A percentile compares a stretch with the other conserved stretches of the same genome.
phyloP scores from a whole-genome alignment of 2,797 vertebrate species.

The Sebastes iracundus region DNA sequence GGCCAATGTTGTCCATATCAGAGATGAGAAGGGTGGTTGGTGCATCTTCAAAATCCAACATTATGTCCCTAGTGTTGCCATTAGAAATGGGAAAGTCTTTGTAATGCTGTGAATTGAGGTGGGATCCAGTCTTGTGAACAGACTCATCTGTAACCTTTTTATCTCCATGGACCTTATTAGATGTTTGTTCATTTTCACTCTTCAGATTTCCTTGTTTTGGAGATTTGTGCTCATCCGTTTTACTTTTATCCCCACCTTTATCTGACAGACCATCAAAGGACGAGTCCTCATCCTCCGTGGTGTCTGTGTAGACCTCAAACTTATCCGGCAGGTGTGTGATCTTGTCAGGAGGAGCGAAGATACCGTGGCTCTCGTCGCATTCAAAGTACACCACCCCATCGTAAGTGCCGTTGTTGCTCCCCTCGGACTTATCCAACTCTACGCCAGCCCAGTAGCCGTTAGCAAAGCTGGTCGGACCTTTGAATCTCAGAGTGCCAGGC shows the following conservation, averaged over 20 bases:
- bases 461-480: slow-evolving; percentile 92
- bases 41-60: slow-evolving; percentile 66
- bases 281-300: slow-evolving; percentile 86
- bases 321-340: slow-evolving; percentile 87
- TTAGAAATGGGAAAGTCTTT: slow-evolving; percentile 62
- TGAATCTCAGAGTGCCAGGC: slow-evolving; percentile 93
- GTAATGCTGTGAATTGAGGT: slow-evolving; percentile 50
- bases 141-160: slow-evolving; percentile 42
- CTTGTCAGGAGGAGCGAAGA: slow-evolving; percentile 96
- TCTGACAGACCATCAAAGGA: slow-evolving; percentile 79
- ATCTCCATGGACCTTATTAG: slow-evolving; percentile 17
- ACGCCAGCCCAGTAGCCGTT: slow-evolving; percentile 97
- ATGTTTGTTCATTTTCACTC: slow-evolving; percentile 44
- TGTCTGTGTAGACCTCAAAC: slow-evolving; percentile 75
- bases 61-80: slow-evolving; percentile 51
- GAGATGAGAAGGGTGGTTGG: slow-evolving; percentile 59
- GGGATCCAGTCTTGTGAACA: slow-evolving; percentile 21
- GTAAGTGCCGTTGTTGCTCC: slow-evolving; percentile 94
- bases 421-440: slow-evolving; percentile 94
- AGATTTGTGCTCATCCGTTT: slow-evolving; percentile 50
- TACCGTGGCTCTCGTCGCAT: slow-evolving; percentile 90
- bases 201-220: slow-evolving; percentile 47
- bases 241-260: slow-evolving; percentile 39
- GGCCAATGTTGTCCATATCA: slow-evolving; percentile 44
- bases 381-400: slow-evolving; percentile 90